These are phyloP conservation scores for Erinaceus europaeus DNA, from an alignment of 2,113 vertebrate genomes.

Conservation along the genomic window DNA sequence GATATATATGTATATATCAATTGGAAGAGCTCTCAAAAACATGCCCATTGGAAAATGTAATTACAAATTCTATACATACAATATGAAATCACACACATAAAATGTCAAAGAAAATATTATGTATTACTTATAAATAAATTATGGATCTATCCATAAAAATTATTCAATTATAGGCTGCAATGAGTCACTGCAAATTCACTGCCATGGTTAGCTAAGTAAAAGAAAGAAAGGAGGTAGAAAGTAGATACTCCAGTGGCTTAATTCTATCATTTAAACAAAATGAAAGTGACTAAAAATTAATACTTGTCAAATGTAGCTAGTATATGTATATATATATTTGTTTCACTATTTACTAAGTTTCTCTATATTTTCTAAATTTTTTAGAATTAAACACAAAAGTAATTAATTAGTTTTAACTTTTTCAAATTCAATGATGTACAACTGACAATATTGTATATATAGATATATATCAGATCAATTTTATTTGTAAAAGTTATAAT, in stretches of 20 bases:
- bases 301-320: background rate
- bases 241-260: background rate
- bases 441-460: background rate
- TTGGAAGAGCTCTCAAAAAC: background rate
- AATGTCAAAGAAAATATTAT: background rate
- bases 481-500: constrained; percentile 71
- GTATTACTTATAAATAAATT: background rate
- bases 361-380: background rate
- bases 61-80: background rate
- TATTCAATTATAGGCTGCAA: background rate
- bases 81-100: background rate
- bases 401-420: background rate
- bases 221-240: background rate
- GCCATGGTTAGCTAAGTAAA: background rate
- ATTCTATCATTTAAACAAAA: background rate
- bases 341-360: background rate
- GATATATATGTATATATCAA: background rate
- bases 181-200: background rate
- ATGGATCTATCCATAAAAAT: background rate
- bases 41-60: background rate
- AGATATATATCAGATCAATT: no score
- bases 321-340: background rate
- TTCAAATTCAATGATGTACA: background rate
- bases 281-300: background rate
- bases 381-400: no score